Evolutionary conservation across 1,140 invertebrate species (phyloP).

Genomic region (Diorhabda carinulata): DNA sequence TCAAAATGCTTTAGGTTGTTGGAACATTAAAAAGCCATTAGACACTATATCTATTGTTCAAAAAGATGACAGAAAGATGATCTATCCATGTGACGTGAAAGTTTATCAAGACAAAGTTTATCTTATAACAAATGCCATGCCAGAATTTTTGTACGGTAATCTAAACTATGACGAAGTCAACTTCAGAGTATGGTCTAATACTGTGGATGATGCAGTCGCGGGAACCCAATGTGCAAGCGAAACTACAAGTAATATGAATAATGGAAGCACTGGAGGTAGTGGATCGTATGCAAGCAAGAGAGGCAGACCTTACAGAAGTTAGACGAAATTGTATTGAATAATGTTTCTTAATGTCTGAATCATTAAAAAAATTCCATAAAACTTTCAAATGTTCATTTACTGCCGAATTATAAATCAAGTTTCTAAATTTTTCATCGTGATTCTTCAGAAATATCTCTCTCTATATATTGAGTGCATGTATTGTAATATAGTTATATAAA

Average conservation of each 20-base stretch:
- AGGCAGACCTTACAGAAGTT: neutral
- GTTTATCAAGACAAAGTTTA: slow-evolving; percentile 55
- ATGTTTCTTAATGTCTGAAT: too few relatives aligned
- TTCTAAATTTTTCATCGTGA: too few relatives aligned
- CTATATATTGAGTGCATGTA: too few relatives aligned
- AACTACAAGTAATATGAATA: slow-evolving; percentile 1
- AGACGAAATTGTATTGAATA: neutral
- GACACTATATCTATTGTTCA: slow-evolving; percentile 57
- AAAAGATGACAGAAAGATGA: slow-evolving; percentile 56
- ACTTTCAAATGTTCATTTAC: too few relatives aligned
- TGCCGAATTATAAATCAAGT: too few relatives aligned
- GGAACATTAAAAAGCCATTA: slow-evolving; percentile 60
- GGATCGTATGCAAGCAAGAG: neutral
- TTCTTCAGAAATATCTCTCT: too few relatives aligned
- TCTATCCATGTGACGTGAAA: slow-evolving; percentile 58
- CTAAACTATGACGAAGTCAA: slow-evolving; percentile 56
- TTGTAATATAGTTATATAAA: too few relatives aligned
- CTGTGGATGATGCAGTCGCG: slow-evolving; percentile 32
- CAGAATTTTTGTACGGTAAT: slow-evolving; percentile 56
- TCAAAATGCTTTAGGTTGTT: slow-evolving; percentile 64
- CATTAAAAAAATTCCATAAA: too few relatives aligned
- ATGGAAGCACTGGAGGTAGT: neutral
- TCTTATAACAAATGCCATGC: slow-evolving; percentile 58
- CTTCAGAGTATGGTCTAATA: slow-evolving; percentile 54
- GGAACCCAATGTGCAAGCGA: slow-evolving; percentile 36